phyloP scores from a whole-genome alignment of 2,797 vertebrate genomes.

The Enteromius trimaculatus region DNA sequence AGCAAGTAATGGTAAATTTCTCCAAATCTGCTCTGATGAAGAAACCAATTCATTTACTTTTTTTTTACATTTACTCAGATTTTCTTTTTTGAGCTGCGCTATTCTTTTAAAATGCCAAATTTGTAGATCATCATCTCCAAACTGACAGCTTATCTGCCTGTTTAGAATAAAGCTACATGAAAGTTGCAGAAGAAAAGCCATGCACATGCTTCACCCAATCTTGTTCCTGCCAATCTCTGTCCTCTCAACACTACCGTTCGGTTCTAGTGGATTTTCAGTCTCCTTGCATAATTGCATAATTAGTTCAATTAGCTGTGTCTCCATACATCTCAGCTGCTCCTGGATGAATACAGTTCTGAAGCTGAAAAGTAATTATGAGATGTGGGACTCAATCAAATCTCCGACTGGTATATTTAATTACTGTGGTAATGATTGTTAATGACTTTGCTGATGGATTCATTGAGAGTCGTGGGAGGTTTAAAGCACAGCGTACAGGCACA shows the following conservation, averaged over 20 bases:
- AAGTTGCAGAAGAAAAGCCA: not conserved
- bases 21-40: no score
- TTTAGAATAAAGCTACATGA: not conserved
- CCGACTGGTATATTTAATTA: conserved; percentile 63
- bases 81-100: not conserved
- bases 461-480: conserved; percentile 38
- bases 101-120: not conserved
- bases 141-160: not conserved
- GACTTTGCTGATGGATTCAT: conserved; percentile 56
- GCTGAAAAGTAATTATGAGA: conserved; percentile 53
- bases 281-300: conserved; percentile 40
- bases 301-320: conserved; percentile 53
- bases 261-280: conserved; percentile 20
- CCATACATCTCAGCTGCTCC: conserved; percentile 44
- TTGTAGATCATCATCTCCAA: not conserved
- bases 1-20: no score
- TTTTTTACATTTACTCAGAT: no score
- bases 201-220: not conserved
- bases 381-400: conserved; percentile 58
- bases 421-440: conserved; percentile 61
- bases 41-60: not conserved
- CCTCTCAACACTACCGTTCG: conserved; percentile 7
- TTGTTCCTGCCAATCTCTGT: conserved; percentile 5
- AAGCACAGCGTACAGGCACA: conserved; percentile 16
- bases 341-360: conserved; percentile 29